Percentiles rank a stretch among this genome's conserved stretches.
Evolutionary conservation across 2,113 vertebrate genomes (phyloP).

Genomic region (Atlantisia rogersi): DNA sequence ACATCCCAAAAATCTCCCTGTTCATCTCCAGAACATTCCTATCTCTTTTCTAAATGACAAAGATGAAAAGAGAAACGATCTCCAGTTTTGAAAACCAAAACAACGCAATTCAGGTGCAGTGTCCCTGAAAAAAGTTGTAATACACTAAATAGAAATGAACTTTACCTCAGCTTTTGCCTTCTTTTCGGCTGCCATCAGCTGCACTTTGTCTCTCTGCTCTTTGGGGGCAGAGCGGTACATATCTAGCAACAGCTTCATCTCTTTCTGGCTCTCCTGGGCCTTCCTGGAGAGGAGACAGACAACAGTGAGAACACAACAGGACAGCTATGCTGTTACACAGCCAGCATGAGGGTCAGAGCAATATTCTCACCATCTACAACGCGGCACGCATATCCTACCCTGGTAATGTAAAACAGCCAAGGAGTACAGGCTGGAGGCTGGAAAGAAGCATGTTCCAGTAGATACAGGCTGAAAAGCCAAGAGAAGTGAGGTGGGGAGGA

Average conservation of each 20-base stretch:
- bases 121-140: background rate
- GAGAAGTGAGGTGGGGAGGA: rapidly evolving
- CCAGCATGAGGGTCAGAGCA: background rate
- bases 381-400: rapidly evolving
- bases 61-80: background rate
- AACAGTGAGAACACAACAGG: background rate
- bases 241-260: conserved; percentile 95
- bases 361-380: background rate
- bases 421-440: background rate
- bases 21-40: background rate
- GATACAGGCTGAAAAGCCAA: background rate
- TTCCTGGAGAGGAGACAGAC: conserved; percentile 77
- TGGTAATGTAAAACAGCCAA: background rate
- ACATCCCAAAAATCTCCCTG: background rate
- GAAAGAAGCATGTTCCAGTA: background rate
- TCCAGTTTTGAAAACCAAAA: background rate
- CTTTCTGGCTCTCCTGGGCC: conserved; percentile 95
- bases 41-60: background rate
- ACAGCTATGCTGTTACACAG: background rate
- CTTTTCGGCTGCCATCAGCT: conserved; percentile 97
- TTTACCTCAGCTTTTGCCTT: conserved; percentile 94
- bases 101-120: background rate
- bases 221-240: conserved; percentile 98
- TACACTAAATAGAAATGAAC: background rate
- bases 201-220: conserved; percentile 97